These are phyloP conservation scores for Orthosia gracilis DNA, from an alignment of 2,888 invertebrate genomes.

Conservation along the genomic window DNA sequence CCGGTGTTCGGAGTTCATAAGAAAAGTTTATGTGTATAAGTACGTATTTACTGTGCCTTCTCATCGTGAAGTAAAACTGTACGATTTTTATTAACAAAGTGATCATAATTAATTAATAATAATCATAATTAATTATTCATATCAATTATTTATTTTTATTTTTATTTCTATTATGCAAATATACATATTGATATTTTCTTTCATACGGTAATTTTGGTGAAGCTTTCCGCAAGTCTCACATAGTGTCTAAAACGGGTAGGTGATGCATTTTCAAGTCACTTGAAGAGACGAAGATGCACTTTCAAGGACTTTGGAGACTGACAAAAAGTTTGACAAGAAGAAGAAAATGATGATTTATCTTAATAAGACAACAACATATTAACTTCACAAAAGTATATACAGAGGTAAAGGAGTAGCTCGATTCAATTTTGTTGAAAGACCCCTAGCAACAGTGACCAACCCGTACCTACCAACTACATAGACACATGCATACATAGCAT, in stretches of 20 bases:
- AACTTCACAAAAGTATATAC: neutral
- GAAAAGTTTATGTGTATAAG: neutral
- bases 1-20: conserved; percentile 8
- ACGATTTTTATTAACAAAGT: neutral
- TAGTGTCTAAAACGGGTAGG: neutral
- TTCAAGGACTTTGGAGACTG: too few relatives aligned
- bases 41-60: neutral
- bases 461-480: neutral
- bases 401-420: neutral
- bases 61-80: neutral
- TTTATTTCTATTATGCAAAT: neutral
- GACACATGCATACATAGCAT: neutral
- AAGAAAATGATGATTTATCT: neutral
- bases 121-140: too few relatives aligned
- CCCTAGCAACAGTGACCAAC: conserved; percentile 34
- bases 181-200: neutral
- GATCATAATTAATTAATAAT: too few relatives aligned
- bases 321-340: neutral
- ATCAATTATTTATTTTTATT: too few relatives aligned
- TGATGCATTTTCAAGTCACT: conserved; percentile 1
- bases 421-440: conserved; percentile 21
- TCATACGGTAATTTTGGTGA: neutral
- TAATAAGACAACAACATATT: neutral
- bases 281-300: too few relatives aligned
- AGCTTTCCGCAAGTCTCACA: neutral